These are phyloP conservation scores for Crepidodera aurea DNA, from an alignment of 2,888 invertebrate species.

Conservation along the genomic window DNA sequence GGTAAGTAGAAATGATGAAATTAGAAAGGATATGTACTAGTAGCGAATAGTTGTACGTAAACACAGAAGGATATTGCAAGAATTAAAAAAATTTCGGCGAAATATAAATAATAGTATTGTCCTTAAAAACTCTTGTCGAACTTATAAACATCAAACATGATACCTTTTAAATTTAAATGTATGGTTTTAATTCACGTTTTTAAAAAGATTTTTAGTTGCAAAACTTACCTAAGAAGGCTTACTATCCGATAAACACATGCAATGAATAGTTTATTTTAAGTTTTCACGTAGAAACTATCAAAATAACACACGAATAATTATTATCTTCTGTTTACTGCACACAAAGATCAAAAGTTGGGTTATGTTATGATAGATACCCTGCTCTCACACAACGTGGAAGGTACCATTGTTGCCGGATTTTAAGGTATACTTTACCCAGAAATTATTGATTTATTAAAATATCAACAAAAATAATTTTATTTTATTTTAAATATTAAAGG, in stretches of 20 bases:
- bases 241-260: not conserved
- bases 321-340: not conserved
- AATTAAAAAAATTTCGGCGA: no score
- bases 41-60: conserved; percentile 17
- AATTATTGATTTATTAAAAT: no score
- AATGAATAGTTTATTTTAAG: not conserved
- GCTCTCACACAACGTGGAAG: not conserved
- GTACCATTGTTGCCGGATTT: not conserved
- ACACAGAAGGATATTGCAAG: no score
- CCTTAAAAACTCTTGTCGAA: no score
- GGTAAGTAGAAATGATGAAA: no score
- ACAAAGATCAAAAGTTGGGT: not conserved
- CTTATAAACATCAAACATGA: not conserved
- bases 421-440: no score
- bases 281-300: not conserved
- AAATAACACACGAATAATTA: no score
- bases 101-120: no score
- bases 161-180: not conserved
- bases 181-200: not conserved
- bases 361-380: not conserved
- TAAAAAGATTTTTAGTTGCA: not conserved
- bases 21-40: conserved; percentile 41
- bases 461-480: no score
- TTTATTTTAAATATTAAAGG: no score
- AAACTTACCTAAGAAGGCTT: not conserved